Base-by-base conservation (phyloP, 2,113 vertebrate species). In the Heliornis fulica region DNA sequence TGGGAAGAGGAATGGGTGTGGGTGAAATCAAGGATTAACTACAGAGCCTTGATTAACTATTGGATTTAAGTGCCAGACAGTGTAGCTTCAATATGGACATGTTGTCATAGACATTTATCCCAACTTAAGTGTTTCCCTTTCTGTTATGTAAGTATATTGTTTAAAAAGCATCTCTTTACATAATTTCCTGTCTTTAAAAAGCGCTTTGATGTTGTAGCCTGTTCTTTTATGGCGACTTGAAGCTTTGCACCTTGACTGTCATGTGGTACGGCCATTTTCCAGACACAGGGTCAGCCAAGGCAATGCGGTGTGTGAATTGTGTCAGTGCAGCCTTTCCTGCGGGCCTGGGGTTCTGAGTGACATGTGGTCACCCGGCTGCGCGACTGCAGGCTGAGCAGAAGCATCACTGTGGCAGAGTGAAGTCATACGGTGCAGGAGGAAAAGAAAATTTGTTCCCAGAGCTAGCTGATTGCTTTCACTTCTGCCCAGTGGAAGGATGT, bases 351-450 rank as follows among this genome's bases (percentile, higher is more conserved):
- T 12, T 41, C 34, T 3, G 8, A 6, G 21, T 11, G n/a, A 40
- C 11, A 51, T 0, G 0, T 22, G 6, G 23, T 26, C 28, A 34
- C 32, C 23, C 26, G 8, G 9, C 29, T 53, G 31, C 8, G 11
- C n/a, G 46, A 2, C 36, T 21, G n/a, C 20, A 25, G 0, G 5
- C 29, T 13, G 50, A 18, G 36, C 81, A 51, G 41, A 66, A 63
- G 21, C 1, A 1, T 23, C 20, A 32, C 41, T 18, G 15, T 57
- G 29, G 13, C 25, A 18, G 8, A 11, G 41, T 11, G 20, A 9
- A 51, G 43, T 46, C 45, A 7, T 1, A 2, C 4, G 4, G 13
- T 32, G 6, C 28, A 16, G 54, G 17, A 68, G 21, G 13, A 43
- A 50, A 34, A 43, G 50, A 34, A 56, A 54, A 41, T 32, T 22